Conservation (phyloP, 1,140 invertebrate genomes). For the Riptortus pedestris region DNA sequence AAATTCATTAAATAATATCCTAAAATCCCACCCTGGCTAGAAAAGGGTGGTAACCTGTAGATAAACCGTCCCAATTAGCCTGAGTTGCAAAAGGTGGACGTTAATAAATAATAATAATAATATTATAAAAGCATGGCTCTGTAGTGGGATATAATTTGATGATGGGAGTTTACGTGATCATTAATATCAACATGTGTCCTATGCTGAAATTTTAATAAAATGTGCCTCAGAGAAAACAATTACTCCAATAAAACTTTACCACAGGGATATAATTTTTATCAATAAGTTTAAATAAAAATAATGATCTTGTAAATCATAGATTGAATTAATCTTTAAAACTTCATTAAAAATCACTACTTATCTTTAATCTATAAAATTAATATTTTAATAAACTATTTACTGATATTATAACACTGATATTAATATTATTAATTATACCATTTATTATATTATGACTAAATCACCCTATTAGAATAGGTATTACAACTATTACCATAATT, state of each 20-base stretch:
- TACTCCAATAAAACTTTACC: conserved; percentile 37
- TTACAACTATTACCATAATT: conserved; percentile 40
- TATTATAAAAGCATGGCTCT: no score
- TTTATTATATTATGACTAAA: conserved; percentile 40
- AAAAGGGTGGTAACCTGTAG: no score
- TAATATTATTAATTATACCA: conserved; percentile 36
- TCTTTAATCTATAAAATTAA: conserved; percentile 49
- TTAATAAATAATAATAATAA: no score
- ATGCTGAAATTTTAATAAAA: no score
- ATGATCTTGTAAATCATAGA: conserved; percentile 48
- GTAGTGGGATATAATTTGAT: no score
- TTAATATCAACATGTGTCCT: no score
- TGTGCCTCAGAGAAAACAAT: conserved; percentile 41
- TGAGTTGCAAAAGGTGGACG: no score
- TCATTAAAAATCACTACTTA: conserved; percentile 42
- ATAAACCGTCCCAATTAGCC: no score
- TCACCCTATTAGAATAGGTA: conserved; percentile 41
- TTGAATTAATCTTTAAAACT: conserved; percentile 43
- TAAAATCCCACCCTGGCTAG: no score
- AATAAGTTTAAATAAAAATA: conserved; percentile 47
- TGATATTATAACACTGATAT: conserved; percentile 37
- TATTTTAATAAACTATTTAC: conserved; percentile 39
- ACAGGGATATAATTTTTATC: conserved; percentile 37
- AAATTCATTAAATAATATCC: no score
- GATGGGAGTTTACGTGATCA: no score